Percentiles rank a stretch among this genome's conserved stretches.
These are phyloP conservation scores for Drosophila algonquin DNA, from an alignment of 2,888 invertebrate genomes.

Conservation along the genomic window DNA sequence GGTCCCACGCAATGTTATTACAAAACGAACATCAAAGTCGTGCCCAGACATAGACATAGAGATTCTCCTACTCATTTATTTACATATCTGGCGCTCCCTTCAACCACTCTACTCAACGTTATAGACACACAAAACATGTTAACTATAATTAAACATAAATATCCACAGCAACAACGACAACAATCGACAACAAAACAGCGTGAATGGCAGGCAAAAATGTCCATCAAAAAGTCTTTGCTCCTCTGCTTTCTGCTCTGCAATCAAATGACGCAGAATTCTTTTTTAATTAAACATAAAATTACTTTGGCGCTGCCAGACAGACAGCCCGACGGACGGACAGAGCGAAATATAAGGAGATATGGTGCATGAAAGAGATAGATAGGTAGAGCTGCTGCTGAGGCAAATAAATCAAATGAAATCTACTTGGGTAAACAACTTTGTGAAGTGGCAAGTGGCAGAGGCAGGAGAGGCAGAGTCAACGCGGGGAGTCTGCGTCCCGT, in stretches of 20 bases:
- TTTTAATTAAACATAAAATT: conserved; percentile 78
- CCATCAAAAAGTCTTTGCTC: conserved; percentile 59
- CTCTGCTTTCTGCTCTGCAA: conserved; percentile 35
- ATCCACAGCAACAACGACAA: conserved; percentile 46
- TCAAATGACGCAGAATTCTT: conserved; percentile 75
- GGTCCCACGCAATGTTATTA: conserved; percentile 68
- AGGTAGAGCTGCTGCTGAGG: conserved; percentile 39
- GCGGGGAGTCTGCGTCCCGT: conserved; percentile 52
- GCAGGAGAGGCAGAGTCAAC: conserved; percentile 5
- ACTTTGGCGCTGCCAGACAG: conserved; percentile 67
- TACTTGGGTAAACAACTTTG: conserved; percentile 66
- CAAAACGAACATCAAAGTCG: conserved; percentile 73
- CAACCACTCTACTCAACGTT: conserved; percentile 22
- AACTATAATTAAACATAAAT: conserved; percentile 76
- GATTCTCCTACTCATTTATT: conserved; percentile 2
- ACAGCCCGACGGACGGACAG: conserved; percentile 6
- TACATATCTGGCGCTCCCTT: conserved; percentile 16
- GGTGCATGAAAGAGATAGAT: conserved; percentile 24
- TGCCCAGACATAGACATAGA: conserved; percentile 52
- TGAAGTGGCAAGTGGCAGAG: conserved; percentile 24
- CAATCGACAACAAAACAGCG: conserved; percentile 39
- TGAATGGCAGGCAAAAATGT: conserved; percentile 76
- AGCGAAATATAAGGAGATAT: not conserved
- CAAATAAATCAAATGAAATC: conserved; percentile 74
- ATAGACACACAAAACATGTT: conserved; percentile 64